Evolutionary conservation across 2,113 vertebrate genomes (phyloP).

Genomic region (Erythrocercus mccallii): DNA sequence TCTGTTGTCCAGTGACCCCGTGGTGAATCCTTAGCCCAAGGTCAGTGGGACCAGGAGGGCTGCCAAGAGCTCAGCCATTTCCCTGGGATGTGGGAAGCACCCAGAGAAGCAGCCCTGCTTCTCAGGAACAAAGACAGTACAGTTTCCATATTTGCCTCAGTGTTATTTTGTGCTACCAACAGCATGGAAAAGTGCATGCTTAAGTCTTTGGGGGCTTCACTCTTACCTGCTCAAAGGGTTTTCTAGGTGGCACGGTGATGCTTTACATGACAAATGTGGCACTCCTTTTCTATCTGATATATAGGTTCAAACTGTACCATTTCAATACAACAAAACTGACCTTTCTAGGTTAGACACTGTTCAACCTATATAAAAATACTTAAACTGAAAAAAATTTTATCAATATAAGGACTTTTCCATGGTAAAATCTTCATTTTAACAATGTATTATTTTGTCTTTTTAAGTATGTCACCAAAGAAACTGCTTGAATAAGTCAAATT

Average conservation of each 20-base stretch:
- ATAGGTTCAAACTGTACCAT: not conserved
- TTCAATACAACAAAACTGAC: not conserved
- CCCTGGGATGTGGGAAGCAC: not conserved
- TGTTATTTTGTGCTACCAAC: not conserved
- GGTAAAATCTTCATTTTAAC: not conserved
- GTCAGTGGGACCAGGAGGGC: not conserved
- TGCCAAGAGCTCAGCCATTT: not conserved
- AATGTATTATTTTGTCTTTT: not conserved
- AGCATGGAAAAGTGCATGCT: not conserved
- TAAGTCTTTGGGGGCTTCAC: not conserved
- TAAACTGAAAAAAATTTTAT: not conserved
- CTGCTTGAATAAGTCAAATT: not conserved
- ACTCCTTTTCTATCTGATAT: not conserved
- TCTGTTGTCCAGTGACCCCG: not conserved
- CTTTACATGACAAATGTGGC: not conserved
- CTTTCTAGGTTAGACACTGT: not conserved
- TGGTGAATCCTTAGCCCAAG: not conserved
- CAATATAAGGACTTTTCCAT: not conserved
- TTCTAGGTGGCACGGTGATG: not conserved
- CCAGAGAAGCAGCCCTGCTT: not conserved
- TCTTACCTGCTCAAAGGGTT: not conserved
- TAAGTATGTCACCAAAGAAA: not conserved
- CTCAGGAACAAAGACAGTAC: not conserved
- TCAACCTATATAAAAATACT: not conserved
- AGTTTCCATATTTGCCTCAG: not conserved